phyloP scores from a whole-genome alignment of 2,113 vertebrate genomes.

The Smithornis capensis region DNA sequence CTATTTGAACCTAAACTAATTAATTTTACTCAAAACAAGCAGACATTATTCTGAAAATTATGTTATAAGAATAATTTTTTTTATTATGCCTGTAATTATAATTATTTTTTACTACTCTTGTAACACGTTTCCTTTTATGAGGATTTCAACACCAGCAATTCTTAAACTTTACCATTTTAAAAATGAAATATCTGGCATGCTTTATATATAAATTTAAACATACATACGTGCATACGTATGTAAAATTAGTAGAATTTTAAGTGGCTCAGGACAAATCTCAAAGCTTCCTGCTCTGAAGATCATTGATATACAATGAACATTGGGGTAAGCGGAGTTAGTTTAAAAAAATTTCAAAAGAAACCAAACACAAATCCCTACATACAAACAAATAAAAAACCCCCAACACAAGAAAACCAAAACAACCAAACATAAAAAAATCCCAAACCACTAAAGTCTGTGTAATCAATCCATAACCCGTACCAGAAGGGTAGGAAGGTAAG shows the following conservation, averaged over 20 bases:
- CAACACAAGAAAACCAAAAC: not conserved
- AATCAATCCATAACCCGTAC: not conserved
- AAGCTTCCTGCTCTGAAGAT: not conserved
- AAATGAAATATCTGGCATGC: not conserved
- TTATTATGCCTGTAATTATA: not conserved
- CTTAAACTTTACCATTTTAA: not conserved
- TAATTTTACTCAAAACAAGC: not conserved
- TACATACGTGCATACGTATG: rapidly evolving
- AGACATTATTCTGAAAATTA: not conserved
- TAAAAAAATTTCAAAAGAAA: not conserved
- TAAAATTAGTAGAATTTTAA: not conserved
- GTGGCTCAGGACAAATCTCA: not conserved
- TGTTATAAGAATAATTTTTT: not conserved
- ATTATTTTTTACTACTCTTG: not conserved
- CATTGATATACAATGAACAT: not conserved
- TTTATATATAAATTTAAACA: not conserved
- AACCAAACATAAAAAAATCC: not conserved
- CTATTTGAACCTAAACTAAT: not conserved
- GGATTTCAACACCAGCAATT: not conserved
- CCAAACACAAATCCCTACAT: not conserved
- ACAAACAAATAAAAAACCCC: not conserved
- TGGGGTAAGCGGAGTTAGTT: not conserved
- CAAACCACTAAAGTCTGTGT: not conserved
- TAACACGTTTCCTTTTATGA: not conserved
- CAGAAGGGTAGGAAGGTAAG: not conserved